Conservation (phyloP, 2,797 vertebrate species). For the Epinephelus coioides region DNA sequence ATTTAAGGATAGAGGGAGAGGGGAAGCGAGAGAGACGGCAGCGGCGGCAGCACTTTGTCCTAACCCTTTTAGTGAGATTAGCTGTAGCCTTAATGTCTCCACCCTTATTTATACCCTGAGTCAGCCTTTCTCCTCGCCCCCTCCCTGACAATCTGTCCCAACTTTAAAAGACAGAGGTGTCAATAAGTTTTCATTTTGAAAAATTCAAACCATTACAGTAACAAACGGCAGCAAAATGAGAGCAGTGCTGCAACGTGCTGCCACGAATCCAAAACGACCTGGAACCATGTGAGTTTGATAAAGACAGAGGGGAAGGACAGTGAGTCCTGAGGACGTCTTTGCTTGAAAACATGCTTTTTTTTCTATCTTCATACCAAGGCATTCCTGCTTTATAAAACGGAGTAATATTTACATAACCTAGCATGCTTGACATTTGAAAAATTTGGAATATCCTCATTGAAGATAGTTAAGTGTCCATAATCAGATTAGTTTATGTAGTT, state of each 20-base stretch:
- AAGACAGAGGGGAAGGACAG: slow-evolving; percentile 27
- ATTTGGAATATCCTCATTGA: slow-evolving; percentile 8
- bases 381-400: too few relatives aligned
- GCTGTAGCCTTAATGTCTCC: slow-evolving; percentile 83
- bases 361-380: background rate
- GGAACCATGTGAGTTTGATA: slow-evolving; percentile 15
- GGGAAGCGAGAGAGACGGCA: slow-evolving; percentile 61
- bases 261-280: slow-evolving; percentile 27
- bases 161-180: slow-evolving; percentile 47
- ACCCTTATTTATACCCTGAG: slow-evolving; percentile 84
- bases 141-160: slow-evolving; percentile 29
- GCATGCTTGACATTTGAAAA: background rate
- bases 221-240: background rate
- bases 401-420: background rate
- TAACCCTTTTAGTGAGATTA: slow-evolving; percentile 90
- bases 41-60: slow-evolving; percentile 77
- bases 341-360: background rate
- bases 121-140: slow-evolving; percentile 70
- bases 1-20: slow-evolving; percentile 66
- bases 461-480: too few relatives aligned
- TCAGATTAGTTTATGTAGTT: too few relatives aligned
- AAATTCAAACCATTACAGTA: slow-evolving; percentile 10
- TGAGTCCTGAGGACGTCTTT: slow-evolving; percentile 9
- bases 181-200: slow-evolving; percentile 42
- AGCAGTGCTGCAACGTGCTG: background rate